Percentiles rank a stretch among this genome's conserved stretches.
Evolutionary conservation across 2,113 vertebrate genomes (phyloP).

Genomic region (Periophthalmus modestus): DNA sequence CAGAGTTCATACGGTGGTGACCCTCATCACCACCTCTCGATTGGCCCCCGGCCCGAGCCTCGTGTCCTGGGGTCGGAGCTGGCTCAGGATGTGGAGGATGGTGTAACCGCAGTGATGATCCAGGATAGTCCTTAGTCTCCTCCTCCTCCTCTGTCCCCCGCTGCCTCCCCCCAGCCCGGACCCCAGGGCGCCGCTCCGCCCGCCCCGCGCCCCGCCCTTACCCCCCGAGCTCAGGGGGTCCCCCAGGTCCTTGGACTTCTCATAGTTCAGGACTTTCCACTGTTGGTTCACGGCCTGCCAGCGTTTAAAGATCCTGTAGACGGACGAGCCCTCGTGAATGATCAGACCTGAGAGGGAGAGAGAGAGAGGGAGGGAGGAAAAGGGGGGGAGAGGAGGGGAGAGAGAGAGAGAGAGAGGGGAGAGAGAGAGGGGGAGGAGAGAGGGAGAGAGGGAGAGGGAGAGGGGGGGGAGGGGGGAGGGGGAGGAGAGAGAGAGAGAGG

Average conservation of each 20-base stretch:
- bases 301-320: slow-evolving; percentile 93
- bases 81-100: slow-evolving; percentile 91
- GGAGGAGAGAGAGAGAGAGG: no score
- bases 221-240: slow-evolving; percentile 83
- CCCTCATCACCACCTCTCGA: slow-evolving; percentile 93
- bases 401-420: no score
- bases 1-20: slow-evolving; percentile 86
- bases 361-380: no score
- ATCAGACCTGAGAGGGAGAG: slow-evolving; percentile 79
- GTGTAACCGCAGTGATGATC: slow-evolving; percentile 95
- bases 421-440: no score
- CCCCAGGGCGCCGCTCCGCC: slow-evolving; percentile 79
- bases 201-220: slow-evolving; percentile 78
- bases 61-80: slow-evolving; percentile 86
- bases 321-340: slow-evolving; percentile 91
- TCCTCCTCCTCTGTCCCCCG: slow-evolving; percentile 77
- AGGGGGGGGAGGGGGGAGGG: no score
- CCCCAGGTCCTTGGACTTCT: slow-evolving; percentile 90
- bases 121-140: slow-evolving; percentile 91
- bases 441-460: no score
- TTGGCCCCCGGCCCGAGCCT: slow-evolving; percentile 82
- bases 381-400: no score
- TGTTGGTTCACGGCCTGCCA: slow-evolving; percentile 97
- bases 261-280: slow-evolving; percentile 95
- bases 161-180: slow-evolving; percentile 76